Evolutionary conservation across 2,888 invertebrate species (phyloP), one percentile per base, ranked within the genome.

Genomic region (Cordilura impudica): DNA sequence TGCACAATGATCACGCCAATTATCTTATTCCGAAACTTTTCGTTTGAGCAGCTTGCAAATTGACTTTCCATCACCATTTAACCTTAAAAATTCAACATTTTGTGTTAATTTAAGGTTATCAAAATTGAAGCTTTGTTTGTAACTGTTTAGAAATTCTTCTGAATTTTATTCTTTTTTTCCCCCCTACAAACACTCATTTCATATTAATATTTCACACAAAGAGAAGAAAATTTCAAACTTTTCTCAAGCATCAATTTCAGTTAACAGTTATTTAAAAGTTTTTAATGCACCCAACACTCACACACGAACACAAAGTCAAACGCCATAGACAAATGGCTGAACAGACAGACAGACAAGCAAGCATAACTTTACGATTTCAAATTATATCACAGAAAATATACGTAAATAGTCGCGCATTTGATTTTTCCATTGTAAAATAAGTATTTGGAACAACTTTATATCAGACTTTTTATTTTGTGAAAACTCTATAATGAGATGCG

Each of bases 401-500:
- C 19, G 45, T 8, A 45, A 54, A 61, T 71, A 29, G 53, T 54
- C 45, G 61, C 31, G 61, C 60, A 43, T 71, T 71, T 61, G 71
- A 21, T 61, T 71, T 54, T 31, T 31, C 61, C 26, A 8, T 45
- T 14, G 31, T 53, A 53, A 10, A n/a, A 23, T 7, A 18, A 19
- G 12, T 47, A 2, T 29, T 14, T 31, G 12, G 35, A 39, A 39
- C 35, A 39, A 39, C 35, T 43, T 60, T 60, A 45, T 66, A 14
- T 39, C n/a, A n/a, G n/a, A 39, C 35, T 12, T 39, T 39, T 39
- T 54, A 71, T 54, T 16, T 43, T 35, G 54, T 51, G 31, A 12
- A 63, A 19, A 61, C 26, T 29, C 39, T 71, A 78, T 81, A 81
- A 81, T 80, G 67, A 82, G 70, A 79, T 79, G 77, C 81, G 78